phyloP scores from a whole-genome alignment of 1,140 invertebrate genomes.

The Palaemon carinicauda region DNA sequence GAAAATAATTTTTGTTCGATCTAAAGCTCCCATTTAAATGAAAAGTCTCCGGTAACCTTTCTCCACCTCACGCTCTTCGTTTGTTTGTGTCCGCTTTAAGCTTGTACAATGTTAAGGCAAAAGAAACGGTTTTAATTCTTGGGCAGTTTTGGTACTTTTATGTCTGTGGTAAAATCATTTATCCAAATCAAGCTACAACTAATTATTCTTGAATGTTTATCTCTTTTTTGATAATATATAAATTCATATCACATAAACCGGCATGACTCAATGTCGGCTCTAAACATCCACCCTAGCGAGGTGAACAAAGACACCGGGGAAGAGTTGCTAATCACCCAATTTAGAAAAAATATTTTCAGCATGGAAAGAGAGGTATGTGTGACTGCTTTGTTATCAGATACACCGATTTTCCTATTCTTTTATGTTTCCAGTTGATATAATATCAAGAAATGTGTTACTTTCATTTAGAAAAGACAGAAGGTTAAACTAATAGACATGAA shows the following conservation, averaged over 20 bases:
- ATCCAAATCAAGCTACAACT: neutral
- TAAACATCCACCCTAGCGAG: neutral
- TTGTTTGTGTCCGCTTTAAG: neutral
- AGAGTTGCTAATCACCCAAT: neutral
- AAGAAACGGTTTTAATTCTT: neutral
- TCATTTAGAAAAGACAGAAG: no score
- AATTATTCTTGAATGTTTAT: neutral
- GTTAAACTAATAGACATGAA: no score
- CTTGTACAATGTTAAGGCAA: neutral
- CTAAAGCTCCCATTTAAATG: no score
- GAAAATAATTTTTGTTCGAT: no score
- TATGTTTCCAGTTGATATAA: no score
- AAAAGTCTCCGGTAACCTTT: neutral
- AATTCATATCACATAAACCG: neutral
- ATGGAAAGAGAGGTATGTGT: neutral
- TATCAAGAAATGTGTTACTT: no score
- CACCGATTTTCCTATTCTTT: no score
- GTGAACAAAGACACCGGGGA: constrained; percentile 24
- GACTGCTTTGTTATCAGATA: neutral
- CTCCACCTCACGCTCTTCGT: neutral
- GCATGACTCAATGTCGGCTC: neutral
- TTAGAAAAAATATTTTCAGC: neutral
- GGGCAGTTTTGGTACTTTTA: neutral
- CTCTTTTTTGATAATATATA: neutral
- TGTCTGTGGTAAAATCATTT: neutral